A percentile compares a stretch with the other conserved stretches of the same genome.
These are phyloP conservation scores for Catocala nupta DNA, from an alignment of 2,888 invertebrate genomes.

Conservation along the genomic window DNA sequence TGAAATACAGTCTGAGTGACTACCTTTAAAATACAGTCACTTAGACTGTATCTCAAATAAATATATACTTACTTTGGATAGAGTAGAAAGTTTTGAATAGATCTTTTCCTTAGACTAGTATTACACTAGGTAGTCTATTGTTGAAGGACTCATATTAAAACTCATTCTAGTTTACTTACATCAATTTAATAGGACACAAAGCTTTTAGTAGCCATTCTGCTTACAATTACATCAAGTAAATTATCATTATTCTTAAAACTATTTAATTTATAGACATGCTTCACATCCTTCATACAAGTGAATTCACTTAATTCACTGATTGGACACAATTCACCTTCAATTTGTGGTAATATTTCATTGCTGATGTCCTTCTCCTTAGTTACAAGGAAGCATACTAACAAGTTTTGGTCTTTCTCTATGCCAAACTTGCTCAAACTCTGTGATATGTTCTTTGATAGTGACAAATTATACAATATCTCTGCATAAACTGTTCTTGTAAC, in stretches of 20 bases:
- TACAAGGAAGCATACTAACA: constrained; percentile 72
- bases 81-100: no score
- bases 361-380: constrained; percentile 56
- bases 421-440: constrained; percentile 90
- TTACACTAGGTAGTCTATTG: no score
- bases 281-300: constrained; percentile 83
- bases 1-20: no score
- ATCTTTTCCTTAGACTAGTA: no score
- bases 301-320: constrained; percentile 80
- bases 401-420: constrained; percentile 70
- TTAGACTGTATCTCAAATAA: no score
- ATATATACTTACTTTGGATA: no score
- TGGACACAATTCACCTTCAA: constrained; percentile 86
- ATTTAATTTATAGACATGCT: constrained; percentile 88
- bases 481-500: constrained; percentile 89
- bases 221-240: constrained; percentile 88
- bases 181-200: constrained; percentile 70
- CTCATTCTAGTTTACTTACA: no score
- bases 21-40: no score
- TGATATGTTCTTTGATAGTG: constrained; percentile 90
- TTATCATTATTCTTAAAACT: constrained; percentile 74
- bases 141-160: no score
- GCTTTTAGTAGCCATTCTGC: constrained; percentile 90
- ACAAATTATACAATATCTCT: constrained; percentile 90
- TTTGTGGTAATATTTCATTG: constrained; percentile 72